These are phyloP conservation scores for Anolis carolinensis DNA, from an alignment of 2,113 vertebrate species.

Conservation along the genomic window DNA sequence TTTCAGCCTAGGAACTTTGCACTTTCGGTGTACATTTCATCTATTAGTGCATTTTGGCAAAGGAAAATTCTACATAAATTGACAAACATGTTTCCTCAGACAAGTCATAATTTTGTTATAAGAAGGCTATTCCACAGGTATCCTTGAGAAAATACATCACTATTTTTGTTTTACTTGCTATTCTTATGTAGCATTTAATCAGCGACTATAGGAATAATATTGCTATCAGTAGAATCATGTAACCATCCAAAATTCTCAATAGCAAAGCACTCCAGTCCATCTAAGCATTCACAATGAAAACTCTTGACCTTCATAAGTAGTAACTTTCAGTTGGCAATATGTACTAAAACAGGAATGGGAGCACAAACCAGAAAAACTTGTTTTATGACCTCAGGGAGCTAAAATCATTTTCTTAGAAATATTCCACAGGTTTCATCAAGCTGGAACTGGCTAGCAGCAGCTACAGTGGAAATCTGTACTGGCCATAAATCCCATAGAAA, in stretches of 20 bases:
- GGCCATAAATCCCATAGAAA: conserved; percentile 22
- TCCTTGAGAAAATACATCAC: neutral
- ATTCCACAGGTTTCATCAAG: neutral
- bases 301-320: neutral
- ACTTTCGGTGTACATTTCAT: neutral
- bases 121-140: neutral
- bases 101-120: neutral
- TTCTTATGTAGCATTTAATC: neutral
- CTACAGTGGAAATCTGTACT: conserved; percentile 16
- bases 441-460: conserved; percentile 38
- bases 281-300: neutral
- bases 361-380: neutral
- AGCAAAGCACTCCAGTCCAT: neutral
- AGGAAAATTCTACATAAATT: neutral
- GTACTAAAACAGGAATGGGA: rapidly evolving
- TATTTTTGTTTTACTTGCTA: neutral
- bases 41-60: neutral
- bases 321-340: neutral
- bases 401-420: neutral
- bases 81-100: neutral
- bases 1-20: neutral
- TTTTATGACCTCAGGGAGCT: conserved; percentile 12
- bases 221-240: neutral
- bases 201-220: neutral
- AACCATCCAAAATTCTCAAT: neutral